phyloP scores from a whole-genome alignment of 2,797 vertebrate species.

The Sciurus carolinensis region DNA sequence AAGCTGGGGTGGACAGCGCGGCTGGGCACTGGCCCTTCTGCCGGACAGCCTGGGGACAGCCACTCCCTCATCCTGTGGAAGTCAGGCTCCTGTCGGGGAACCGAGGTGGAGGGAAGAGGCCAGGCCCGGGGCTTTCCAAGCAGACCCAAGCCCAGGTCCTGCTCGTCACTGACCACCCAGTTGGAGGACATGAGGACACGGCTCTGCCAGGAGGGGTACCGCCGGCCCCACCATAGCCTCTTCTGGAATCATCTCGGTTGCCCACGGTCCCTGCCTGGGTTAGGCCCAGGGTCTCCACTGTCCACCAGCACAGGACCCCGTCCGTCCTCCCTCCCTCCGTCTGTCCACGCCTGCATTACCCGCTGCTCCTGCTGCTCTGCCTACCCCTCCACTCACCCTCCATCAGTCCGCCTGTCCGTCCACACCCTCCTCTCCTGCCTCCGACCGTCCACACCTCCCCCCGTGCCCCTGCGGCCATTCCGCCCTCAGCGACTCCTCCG shows the following conservation, averaged over 20 bases:
- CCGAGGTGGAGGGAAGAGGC: no score
- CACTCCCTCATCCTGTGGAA: not conserved
- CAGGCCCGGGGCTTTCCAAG: not conserved
- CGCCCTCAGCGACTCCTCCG: not conserved
- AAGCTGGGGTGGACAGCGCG: not conserved
- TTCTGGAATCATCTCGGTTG: not conserved
- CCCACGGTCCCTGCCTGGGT: not conserved
- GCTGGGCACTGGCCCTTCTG: not conserved
- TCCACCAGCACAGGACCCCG: not conserved
- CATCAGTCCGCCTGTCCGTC: not conserved
- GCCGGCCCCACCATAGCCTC: not conserved
- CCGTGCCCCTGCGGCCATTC: no score
- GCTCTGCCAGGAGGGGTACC: accelerated
- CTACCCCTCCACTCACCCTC: accelerated
- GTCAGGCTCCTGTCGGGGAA: not conserved
- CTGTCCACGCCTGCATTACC: not conserved
- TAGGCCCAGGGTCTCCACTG: accelerated
- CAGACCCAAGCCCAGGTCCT: not conserved
- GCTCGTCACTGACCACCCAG: accelerated
- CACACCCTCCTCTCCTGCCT: not conserved
- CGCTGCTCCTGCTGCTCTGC: no score
- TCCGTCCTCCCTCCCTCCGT: not conserved
- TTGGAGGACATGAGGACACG: not conserved
- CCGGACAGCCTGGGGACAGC: accelerated
- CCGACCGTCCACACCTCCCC: no score